A percentile compares a stretch with the other conserved stretches of the same genome.
Evolutionary conservation across 2,888 invertebrate genomes (phyloP).

Genomic region (Rhingia rostrata): DNA sequence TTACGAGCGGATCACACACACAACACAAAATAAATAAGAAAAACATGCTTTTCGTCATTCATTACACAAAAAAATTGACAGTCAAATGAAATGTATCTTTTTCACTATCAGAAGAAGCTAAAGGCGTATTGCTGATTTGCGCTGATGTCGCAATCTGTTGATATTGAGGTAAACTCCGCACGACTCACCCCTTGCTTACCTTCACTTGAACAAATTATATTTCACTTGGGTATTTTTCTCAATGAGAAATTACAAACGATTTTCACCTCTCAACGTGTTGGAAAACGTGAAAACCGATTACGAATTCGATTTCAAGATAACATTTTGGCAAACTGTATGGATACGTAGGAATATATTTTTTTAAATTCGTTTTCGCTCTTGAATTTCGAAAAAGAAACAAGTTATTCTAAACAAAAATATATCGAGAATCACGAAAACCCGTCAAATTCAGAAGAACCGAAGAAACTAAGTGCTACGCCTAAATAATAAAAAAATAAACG

Average conservation of each 20-base stretch:
- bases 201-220: slow-evolving; percentile 37
- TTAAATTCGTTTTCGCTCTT: too few species aligned
- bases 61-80: slow-evolving; percentile 36
- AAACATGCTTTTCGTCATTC: slow-evolving; percentile 46
- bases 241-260: slow-evolving; percentile 27
- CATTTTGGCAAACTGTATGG: slow-evolving; percentile 11
- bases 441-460: slow-evolving; percentile 64
- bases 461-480: slow-evolving; percentile 59
- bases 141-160: slow-evolving; percentile 46
- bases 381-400: slow-evolving; percentile 1
- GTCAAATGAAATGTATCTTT: slow-evolving; percentile 27
- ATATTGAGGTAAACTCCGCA: slow-evolving; percentile 19
- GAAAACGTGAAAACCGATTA: slow-evolving; percentile 37
- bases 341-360: background rate
- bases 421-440: slow-evolving; percentile 42
- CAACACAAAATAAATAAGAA: slow-evolving; percentile 5
- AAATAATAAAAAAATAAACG: slow-evolving; percentile 70
- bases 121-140: slow-evolving; percentile 41
- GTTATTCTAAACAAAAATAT: slow-evolving; percentile 15
- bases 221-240: slow-evolving; percentile 51
- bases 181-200: slow-evolving; percentile 41
- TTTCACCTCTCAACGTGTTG: slow-evolving; percentile 32
- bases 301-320: slow-evolving; percentile 40
- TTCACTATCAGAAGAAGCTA: slow-evolving; percentile 12
- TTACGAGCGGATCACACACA: slow-evolving; percentile 26